Evolutionary conservation across 2,113 vertebrate species (phyloP), one percentile per base, ranked within the genome.

Genomic region (Condylura cristata): DNA sequence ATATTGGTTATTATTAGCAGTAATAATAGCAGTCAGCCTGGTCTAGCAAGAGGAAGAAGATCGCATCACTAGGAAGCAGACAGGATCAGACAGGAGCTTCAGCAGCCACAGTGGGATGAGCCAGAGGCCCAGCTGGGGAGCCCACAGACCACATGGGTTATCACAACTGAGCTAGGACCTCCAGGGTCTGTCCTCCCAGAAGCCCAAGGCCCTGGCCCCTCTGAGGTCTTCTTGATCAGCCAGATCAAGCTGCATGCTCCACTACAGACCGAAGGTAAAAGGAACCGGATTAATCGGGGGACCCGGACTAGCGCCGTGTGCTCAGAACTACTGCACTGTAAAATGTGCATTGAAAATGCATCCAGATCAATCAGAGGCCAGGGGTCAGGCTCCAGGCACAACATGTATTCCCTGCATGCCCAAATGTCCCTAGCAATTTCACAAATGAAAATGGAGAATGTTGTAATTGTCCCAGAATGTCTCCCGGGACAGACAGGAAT

Each of bases 391-490:
- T 85, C 71, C 46, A 10, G 18, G 53, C 46, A 92, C 71, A 26
- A 63, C 30, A 39, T 3, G 11, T 28, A 65, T 56, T 56, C 53
- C 70, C 44, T 37, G 46, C 63, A 12, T 3, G 28, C 10, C 44
- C 44, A 17, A 18, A 65, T 0, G 32, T 84, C 90, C 71, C 71
- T 6, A 8, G 26, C 79, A 78, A 84, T 89, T 84, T 89, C 71
- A 72, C 63, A 92, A 89, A 92, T 56, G 63, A 79, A 92, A 84
- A 92, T 30, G 56, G 90, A 95, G 79, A 85, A n/a, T 0, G 1
- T 39, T 56, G 65, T 65, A 11, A 58, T 89, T 41, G 12, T 39
- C 65, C 48, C 48, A 51, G 48, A 51, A 51, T 51, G 48, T 72
- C 46, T 72, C 37, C 6, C 5, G n/a, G 53, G 65, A 11, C 46